Conservation (phyloP, 2,113 vertebrate species). For the Osmerus eperlanus region DNA sequence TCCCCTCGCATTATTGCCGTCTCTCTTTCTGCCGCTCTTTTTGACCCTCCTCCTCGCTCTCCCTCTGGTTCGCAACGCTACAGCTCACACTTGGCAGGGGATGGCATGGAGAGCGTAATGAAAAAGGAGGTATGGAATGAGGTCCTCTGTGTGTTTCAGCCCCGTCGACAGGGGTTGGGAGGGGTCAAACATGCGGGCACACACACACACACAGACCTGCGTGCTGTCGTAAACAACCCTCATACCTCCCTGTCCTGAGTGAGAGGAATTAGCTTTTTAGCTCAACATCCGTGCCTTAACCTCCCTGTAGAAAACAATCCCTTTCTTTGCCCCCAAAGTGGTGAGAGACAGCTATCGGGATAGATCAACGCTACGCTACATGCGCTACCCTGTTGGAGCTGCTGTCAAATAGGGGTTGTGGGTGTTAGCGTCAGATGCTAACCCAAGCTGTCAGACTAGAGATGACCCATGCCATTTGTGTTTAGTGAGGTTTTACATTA, state of each 20-base stretch:
- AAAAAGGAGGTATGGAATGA: conserved; percentile 24
- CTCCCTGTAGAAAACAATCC: neutral
- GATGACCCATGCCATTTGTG: neutral
- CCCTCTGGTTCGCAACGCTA: neutral
- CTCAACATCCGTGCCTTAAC: neutral
- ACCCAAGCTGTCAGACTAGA: conserved; percentile 3
- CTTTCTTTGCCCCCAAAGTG: neutral
- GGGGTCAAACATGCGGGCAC: conserved; percentile 21
- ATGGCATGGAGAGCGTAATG: conserved; percentile 33
- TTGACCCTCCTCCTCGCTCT: neutral
- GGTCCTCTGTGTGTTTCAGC: conserved; percentile 15
- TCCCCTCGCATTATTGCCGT: conserved; percentile 2
- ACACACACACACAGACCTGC: conserved; percentile 1
- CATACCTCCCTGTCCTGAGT: conserved; percentile 6
- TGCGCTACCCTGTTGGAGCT: conserved; percentile 3
- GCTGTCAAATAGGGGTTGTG: conserved; percentile 5
- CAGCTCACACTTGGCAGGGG: conserved; percentile 26
- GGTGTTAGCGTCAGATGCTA: conserved; percentile 4
- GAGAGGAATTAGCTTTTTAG: conserved; percentile 26
- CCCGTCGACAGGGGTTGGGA: conserved; percentile 12
- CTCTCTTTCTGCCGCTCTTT: neutral
- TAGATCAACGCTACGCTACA: conserved; percentile 2
- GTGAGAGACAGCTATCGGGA: neutral
- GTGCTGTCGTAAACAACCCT: conserved; percentile 9
- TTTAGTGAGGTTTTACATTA: neutral